Evolutionary conservation across 2,888 invertebrate species (phyloP), one percentile per base, ranked within the genome.

Genomic region (Dromius quadrimaculatus): DNA sequence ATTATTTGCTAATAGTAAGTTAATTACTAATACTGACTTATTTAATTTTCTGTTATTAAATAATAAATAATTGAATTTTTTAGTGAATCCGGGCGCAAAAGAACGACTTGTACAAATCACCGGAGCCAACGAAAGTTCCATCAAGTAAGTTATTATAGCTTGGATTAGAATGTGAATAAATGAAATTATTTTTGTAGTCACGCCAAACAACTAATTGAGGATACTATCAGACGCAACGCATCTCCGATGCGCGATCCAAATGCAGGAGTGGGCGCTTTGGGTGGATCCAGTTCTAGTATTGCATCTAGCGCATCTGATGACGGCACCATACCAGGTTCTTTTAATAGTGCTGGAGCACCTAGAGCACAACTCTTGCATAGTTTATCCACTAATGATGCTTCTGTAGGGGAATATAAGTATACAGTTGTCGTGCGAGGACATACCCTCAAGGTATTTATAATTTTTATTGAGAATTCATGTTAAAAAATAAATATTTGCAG

Each of bases 101-200:
- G 97, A 97, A 85, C 89, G 97, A 79, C 89, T 96, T 77, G 94
- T 97, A 78, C 97, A 97, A 85, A 97, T 97, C 77, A 97, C 96
- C 73, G 97, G 97, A 72, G 93, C 95, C 22, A 92, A 90, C 77
- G 95, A 95, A 85, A 95, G 96, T 80, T 93, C 94, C 83, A 96
- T 97, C 73, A 91, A 90, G 95, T 95, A 83, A 87, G 89, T 86
- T 50, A 36, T 57, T 71, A 17, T 13, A 11, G n/a, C 13, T 62
- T 19, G 38, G 63, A 47, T 19, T 66, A 72, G 15, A 23, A 15
- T 41, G 32, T 70, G 34, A 17, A 6, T 34, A 9, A 34, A 2
- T 11, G 34, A 11, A 34, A 34, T n/a, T 34, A 34, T 34, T 63
- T 69, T 65, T 66, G 19, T 17, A 95, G 95, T 79, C 92, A 93